phyloP scores from a whole-genome alignment of 2,888 invertebrate genomes.

The Nephrotoma guestfalica region DNA sequence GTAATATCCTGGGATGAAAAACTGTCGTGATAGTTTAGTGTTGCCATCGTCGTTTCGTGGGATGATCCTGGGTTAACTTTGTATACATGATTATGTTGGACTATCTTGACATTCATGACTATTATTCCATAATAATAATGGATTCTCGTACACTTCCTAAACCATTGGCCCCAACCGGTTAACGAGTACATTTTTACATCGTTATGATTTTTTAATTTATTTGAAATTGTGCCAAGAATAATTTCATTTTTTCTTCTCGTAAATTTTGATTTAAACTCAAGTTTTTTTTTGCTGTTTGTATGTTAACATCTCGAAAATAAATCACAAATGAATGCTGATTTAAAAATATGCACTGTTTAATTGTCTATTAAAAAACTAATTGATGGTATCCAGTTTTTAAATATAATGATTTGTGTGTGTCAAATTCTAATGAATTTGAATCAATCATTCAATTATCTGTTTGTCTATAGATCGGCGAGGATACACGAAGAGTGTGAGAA shows the following conservation, averaged over 20 bases:
- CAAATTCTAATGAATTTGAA: neutral
- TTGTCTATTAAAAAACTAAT: neutral
- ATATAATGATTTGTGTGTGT: neutral
- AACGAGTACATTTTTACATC: neutral
- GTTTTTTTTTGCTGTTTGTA: neutral
- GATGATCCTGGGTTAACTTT: no score
- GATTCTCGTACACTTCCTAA: neutral
- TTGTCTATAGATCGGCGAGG: neutral
- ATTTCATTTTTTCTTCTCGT: neutral
- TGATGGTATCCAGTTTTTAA: neutral
- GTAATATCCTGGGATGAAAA: no score
- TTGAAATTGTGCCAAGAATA: neutral
- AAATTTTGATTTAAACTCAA: neutral
- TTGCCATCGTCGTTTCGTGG: no score
- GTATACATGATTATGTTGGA: no score
- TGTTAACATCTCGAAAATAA: neutral
- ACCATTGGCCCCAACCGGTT: neutral
- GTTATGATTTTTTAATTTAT: neutral
- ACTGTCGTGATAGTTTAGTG: no score
- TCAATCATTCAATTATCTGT: neutral
- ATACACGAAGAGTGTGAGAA: neutral
- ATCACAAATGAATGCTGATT: neutral
- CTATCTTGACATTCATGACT: no score
- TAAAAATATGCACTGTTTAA: neutral
- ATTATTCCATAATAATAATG: no score